Conservation (phyloP, 2,113 vertebrate genomes). For the Syngnathus floridae region DNA sequence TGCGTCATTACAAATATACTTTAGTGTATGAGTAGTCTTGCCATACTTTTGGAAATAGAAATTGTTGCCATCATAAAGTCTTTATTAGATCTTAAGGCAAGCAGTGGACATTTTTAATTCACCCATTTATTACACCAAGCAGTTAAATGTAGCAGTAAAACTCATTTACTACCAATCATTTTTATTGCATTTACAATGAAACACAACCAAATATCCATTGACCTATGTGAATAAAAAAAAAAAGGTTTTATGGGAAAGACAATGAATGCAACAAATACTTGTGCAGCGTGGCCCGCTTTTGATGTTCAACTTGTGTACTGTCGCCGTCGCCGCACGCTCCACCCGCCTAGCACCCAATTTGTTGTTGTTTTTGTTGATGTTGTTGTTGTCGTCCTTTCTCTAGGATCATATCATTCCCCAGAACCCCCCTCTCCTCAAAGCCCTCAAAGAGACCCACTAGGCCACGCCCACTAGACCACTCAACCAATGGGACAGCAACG, state of each 20-base stretch:
- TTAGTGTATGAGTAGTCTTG: neutral
- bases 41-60: neutral
- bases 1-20: neutral
- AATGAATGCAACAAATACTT: neutral
- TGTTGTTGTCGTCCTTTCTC: conserved; percentile 99
- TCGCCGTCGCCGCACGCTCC: conserved; percentile 70
- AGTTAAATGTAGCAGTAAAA: neutral
- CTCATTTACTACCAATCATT: neutral
- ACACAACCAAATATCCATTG: neutral
- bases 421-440: conserved; percentile 97
- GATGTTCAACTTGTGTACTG: conserved; percentile 38
- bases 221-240: too few relatives aligned
- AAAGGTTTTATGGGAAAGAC: neutral
- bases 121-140: neutral
- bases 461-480: conserved; percentile 74
- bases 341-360: conserved; percentile 83
- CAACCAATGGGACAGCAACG: conserved; percentile 70
- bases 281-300: conserved; percentile 20
- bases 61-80: neutral
- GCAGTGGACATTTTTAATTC: neutral
- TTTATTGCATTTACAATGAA: neutral
- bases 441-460: conserved; percentile 99
- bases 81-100: neutral
- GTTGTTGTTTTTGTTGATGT: conserved; percentile 98
- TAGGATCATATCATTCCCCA: conserved; percentile 99